Evolutionary conservation across 2,113 vertebrate species (phyloP).

Genomic region (Chinchilla lanigera): DNA sequence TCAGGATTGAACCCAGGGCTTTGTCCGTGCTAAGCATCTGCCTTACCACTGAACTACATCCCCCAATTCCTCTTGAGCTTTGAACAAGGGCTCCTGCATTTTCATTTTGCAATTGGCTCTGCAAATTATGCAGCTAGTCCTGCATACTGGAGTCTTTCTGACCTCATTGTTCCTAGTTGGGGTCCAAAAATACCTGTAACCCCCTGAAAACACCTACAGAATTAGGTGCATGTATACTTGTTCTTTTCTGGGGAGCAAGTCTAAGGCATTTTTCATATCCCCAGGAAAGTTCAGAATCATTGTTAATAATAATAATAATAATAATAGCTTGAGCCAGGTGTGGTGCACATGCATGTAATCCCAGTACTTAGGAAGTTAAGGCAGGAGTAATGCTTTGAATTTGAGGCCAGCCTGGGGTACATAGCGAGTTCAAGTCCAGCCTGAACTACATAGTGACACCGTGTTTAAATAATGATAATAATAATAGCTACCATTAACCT

Average conservation of each 20-base stretch:
- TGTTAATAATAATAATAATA: neutral
- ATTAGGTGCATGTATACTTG: neutral
- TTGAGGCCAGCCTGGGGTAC: neutral
- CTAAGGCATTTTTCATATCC: constrained; percentile 21
- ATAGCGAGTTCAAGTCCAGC: neutral
- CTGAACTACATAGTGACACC: neutral
- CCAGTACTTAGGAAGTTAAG: too few species aligned
- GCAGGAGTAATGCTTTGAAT: neutral
- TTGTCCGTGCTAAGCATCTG: neutral
- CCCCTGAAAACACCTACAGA: neutral
- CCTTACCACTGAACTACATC: neutral
- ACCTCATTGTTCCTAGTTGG: neutral
- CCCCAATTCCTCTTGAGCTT: neutral
- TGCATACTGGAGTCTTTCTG: neutral
- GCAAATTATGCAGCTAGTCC: neutral
- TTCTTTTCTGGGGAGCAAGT: neutral
- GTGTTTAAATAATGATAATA: neutral
- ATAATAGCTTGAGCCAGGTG: neutral
- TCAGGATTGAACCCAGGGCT: neutral
- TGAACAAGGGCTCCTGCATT: neutral
- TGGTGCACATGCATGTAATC: neutral
- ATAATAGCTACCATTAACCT: neutral
- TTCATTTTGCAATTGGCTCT: neutral
- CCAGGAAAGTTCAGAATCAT: neutral
- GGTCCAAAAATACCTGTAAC: neutral